These are phyloP conservation scores for Latheticus oryzae DNA, from an alignment of 2,888 invertebrate species.

Conservation along the genomic window DNA sequence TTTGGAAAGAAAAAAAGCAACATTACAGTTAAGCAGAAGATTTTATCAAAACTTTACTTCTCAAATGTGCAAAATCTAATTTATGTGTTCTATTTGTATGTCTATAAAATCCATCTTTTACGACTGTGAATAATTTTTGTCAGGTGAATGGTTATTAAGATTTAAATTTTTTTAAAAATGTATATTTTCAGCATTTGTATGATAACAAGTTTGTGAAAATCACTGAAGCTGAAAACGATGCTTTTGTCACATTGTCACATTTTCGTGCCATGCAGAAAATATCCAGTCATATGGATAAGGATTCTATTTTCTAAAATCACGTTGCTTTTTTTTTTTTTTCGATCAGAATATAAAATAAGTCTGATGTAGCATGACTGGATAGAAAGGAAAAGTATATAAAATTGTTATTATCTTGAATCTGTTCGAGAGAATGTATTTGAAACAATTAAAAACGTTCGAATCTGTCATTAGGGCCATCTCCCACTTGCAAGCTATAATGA, in stretches of 20 bases:
- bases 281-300: constrained; percentile 1
- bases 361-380: constrained; percentile 21
- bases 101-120: too few relatives aligned
- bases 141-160: too few relatives aligned
- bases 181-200: neutral
- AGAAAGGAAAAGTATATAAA: constrained; percentile 30
- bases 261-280: constrained; percentile 8
- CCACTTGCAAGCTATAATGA: constrained; percentile 6
- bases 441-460: too few relatives aligned
- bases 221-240: constrained; percentile 1
- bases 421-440: too few relatives aligned
- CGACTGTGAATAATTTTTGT: too few relatives aligned
- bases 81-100: too few relatives aligned
- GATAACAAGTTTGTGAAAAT: neutral
- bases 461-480: constrained; percentile 23
- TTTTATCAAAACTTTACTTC: too few relatives aligned
- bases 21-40: too few relatives aligned
- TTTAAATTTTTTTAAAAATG: too few relatives aligned
- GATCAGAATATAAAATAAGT: neutral
- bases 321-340: constrained; percentile 1
- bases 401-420: too few relatives aligned
- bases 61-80: too few relatives aligned
- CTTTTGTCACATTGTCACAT: constrained; percentile 12
- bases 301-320: constrained; percentile 1
- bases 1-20: too few relatives aligned